Evolutionary conservation across 2,797 vertebrate genomes (phyloP), one percentile per base, ranked within the genome.

Genomic region (Benthosema pterotum): DNA sequence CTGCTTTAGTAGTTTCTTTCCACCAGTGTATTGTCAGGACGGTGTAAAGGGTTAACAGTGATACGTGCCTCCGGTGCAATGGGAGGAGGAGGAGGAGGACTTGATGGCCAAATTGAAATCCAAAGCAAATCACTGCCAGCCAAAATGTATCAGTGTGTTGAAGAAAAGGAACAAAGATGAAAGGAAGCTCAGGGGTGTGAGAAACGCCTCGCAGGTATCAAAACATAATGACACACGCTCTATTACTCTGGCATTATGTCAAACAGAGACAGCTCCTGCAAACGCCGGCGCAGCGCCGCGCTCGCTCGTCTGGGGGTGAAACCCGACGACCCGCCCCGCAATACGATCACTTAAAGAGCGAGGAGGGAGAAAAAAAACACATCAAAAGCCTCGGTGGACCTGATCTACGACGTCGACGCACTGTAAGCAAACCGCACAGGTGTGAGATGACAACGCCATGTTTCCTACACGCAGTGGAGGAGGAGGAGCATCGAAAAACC

Each of bases 211-310:
- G 28, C 47, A 51, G 47, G 48, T 47, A 63, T 52, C 19, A 59
- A 62, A 68, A 64, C 12, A 58, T 48, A 13, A 67, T 50, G 46
- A 49, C 48, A 48, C 38, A 53, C 3, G 48, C 42, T 52, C 18
- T 38, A 17, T 63, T 46, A 55, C 11, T 58, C 22, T n/a, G n/a
- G 25, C 16, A 59, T 42, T 11, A 38, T 38, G 25, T 42, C 13
- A 62, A 52, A 52, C n/a, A 17, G 58, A 50, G 58, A 60, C 47
- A 19, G 58, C 25, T 18, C 48, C 58, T 25, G n/a, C 58, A 50
- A n/a, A 45, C 38, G 22, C 25, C 52, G 49, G 43, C 15, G 8
- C 14, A 59, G 57, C 14, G 28, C 19, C n/a, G 15, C 22, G 25
- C 43, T 48, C 13, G 55, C 55, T 14, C n/a, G 55, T 45, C 58